phyloP scores from a whole-genome alignment of 1,140 invertebrate genomes.

The Frieseomelitta varia region DNA sequence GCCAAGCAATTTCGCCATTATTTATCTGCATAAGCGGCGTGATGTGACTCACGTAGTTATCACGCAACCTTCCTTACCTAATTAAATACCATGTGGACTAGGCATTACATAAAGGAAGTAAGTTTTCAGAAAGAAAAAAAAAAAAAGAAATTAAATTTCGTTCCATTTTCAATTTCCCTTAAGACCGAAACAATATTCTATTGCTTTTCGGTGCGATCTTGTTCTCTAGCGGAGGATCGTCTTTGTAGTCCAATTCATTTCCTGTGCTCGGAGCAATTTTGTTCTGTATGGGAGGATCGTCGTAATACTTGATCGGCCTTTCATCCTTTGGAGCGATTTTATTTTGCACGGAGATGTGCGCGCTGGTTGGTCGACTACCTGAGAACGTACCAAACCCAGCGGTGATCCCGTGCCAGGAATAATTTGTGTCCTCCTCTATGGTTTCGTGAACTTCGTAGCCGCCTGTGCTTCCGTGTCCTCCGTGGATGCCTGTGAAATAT shows the following conservation, averaged over 20 bases:
- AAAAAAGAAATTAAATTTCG: neutral
- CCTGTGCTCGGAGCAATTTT: conserved; percentile 34
- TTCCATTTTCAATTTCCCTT: too few relatives aligned
- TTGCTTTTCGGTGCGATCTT: conserved; percentile 62
- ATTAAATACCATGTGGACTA: too few relatives aligned
- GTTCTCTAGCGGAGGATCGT: conserved; percentile 50
- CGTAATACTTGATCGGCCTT: neutral
- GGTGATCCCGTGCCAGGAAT: conserved; percentile 58
- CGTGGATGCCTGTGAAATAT: conserved; percentile 29
- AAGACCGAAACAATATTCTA: conserved; percentile 37
- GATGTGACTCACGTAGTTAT: neutral
- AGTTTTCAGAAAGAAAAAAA: too few relatives aligned
- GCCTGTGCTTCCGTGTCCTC: neutral
- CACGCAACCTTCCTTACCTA: neutral
- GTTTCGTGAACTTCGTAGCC: conserved; percentile 69
- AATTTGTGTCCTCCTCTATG: conserved; percentile 62
- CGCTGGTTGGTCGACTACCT: conserved; percentile 28
- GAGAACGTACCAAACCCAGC: conserved; percentile 46
- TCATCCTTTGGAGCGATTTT: conserved; percentile 67
- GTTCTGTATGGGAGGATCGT: neutral
- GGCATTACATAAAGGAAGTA: too few relatives aligned
- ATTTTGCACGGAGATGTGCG: conserved; percentile 56
- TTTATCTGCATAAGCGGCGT: neutral
- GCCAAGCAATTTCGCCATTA: neutral
- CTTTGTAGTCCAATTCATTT: neutral